Evolutionary conservation across 2,797 vertebrate species (phyloP).

Genomic region (Paratrypauchen microcephalus): DNA sequence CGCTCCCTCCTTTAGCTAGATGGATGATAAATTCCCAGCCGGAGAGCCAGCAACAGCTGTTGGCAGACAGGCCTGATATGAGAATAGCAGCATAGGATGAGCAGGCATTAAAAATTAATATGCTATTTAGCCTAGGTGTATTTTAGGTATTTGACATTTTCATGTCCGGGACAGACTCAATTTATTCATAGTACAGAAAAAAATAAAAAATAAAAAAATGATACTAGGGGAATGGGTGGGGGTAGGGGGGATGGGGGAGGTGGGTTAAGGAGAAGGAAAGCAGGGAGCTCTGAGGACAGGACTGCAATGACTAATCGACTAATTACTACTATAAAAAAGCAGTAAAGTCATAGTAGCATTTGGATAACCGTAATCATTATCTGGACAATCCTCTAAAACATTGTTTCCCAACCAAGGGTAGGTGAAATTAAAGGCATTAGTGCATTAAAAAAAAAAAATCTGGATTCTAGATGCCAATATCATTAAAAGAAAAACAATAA

Average conservation of each 20-base stretch:
- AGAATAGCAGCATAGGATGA: conserved; percentile 89
- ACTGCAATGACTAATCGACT: no score
- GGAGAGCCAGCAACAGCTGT: conserved; percentile 85
- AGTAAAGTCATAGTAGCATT: no score
- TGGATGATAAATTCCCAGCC: conserved; percentile 85
- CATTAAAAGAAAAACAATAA: no score
- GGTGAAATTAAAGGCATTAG: no score
- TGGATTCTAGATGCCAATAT: no score
- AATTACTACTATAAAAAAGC: no score
- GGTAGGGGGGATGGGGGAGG: conserved; percentile 16
- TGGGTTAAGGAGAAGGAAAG: conserved; percentile 27
- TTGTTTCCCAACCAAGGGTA: no score
- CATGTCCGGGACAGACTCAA: conserved; percentile 86
- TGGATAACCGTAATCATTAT: no score
- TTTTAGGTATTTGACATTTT: conserved; percentile 91
- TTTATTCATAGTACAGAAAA: conserved; percentile 84
- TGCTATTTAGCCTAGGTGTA: conserved; percentile 89
- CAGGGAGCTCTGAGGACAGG: conserved; percentile 33
- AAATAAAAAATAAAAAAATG: conserved; percentile 63
- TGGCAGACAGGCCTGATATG: conserved; percentile 87
- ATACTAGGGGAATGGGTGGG: conserved; percentile 52
- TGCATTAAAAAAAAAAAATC: no score
- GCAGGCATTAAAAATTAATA: conserved; percentile 88
- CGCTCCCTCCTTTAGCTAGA: conserved; percentile 73
- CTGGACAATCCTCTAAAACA: no score